Base-by-base conservation (phyloP, 2,797 vertebrate genomes). In the Etheostoma perlongum region DNA sequence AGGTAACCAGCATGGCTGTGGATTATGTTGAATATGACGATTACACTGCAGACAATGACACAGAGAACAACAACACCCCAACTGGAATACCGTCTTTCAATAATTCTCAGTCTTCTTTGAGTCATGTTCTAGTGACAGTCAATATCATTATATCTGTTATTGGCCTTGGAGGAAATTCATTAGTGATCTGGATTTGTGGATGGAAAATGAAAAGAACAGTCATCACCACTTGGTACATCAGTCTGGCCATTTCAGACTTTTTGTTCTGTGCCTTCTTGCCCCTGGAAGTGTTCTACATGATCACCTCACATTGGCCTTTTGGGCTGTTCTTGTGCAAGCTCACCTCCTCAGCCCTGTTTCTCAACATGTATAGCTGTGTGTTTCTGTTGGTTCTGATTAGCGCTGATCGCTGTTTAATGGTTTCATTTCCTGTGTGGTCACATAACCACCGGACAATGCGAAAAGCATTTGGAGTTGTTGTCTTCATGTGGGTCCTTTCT, bases 361-460 rank as follows among this genome's bases (percentile, higher is more conserved):
- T 97, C 77, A 98, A 98, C 91, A 97, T 98, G 96, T 97, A 96
- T 92, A 97, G 96, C 88, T 97, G 96, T 0, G 95, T 99, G 49
- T 95, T 98, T 46, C 90, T 97, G 55, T 84, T 98, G 76, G 96
- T 96, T 10, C 85, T 95, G 54, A 98, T 99, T 90, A 97, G 96
- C 75, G 68, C 94, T 0, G 97, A 98, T 61, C 96, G 97, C 55
- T 98, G 96, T 3, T 0, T 97, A 2, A 93, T 95, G 0, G 92
- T 97, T 71, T 85, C 91, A 0, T 96, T 96, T 40, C 97, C 97
- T 0, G 94, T 98, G 55, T 98, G 97, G 96, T 94, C 96, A 1
- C 96, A 97, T 66, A 98, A 98, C 88, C 94, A 96, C 69, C 95
- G 96, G 2, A 93, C 91, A 0, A 51, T 93, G 21, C 73, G n/a